Base-by-base conservation (phyloP, 2,113 vertebrate species). In the Peucedramus taeniatus region DNA sequence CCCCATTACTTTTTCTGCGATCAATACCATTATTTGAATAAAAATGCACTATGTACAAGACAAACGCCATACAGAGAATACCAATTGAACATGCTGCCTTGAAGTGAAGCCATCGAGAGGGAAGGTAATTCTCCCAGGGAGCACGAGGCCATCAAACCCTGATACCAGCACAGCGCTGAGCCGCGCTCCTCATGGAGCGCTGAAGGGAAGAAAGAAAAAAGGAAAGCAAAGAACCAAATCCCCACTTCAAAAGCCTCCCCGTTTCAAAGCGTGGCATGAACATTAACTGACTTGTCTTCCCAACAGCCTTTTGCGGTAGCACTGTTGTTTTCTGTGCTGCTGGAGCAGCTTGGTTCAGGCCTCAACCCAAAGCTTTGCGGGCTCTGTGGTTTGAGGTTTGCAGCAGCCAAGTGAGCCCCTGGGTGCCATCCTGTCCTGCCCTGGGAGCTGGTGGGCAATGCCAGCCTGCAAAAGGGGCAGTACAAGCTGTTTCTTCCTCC, bases 21-120 rank as follows among this genome's bases (percentile, higher is more conserved):
- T 96, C 94, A 15, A 94, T 95, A 95, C 31, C 54, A 4, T 35
- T 19, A 94, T 97, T 96, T 96, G 96, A 95, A 97, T 96, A 91
- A 96, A 96, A 94, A 93, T 31, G 74, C 95, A 20, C 84, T 47
- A 14, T 9, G 79, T 68, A 10, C 47, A 4, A 54, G 87, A 93
- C 84, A 10, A 64, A 59, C 5, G 64, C 56, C 76, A 39, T 1
- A 6, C 51, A 1, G 66, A 81, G 91, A 87, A 86, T 85, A 78
- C 77, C 88, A 92, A 93, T 74, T 22, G 82, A 54, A 81, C 4
- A 1, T 1, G 0, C 45, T 30, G 75, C 96, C 93, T 93, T 86
- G 92, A 96, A 96, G 96, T 37, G 57, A 37, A 87, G 81, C 63
- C 61, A 28, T 15, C 0, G 44, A 89, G 87, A 76, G 60, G 89